Evolutionary conservation across 2,797 vertebrate genomes (phyloP).

Genomic region (Sebastes goodei): DNA sequence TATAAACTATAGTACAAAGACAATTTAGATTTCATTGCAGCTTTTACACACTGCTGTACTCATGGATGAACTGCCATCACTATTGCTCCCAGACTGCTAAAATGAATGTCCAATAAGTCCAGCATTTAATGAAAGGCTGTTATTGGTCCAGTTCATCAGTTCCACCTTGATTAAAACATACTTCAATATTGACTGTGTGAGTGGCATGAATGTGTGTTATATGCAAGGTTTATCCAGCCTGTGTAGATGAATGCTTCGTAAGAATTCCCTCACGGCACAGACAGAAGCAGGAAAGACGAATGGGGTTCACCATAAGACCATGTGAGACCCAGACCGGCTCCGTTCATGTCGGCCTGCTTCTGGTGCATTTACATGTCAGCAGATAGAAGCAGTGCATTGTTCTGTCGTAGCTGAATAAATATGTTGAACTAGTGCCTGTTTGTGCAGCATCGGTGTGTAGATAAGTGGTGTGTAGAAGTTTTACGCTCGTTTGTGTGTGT

Average conservation of each 20-base stretch:
- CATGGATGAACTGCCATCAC: neutral
- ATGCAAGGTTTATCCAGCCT: neutral
- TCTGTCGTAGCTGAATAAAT: conserved; percentile 15
- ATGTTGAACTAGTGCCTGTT: neutral
- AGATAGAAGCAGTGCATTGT: conserved; percentile 12
- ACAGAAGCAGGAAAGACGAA: conserved; percentile 16
- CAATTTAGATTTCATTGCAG: neutral
- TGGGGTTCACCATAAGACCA: neutral
- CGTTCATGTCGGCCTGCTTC: neutral
- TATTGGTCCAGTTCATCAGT: neutral
- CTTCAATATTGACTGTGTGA: neutral
- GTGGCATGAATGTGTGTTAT: neutral
- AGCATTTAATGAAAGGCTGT: neutral
- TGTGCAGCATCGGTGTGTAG: conserved; percentile 4
- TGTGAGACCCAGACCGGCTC: neutral
- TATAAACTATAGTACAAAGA: neutral
- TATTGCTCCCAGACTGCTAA: neutral
- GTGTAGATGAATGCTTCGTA: neutral
- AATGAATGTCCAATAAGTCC: neutral
- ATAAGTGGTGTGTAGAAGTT: conserved; percentile 22
- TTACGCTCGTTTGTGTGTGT: neutral
- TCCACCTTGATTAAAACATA: neutral
- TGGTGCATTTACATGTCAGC: conserved; percentile 19
- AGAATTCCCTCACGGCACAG: neutral
- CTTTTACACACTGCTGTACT: neutral